Evolutionary conservation across 2,888 invertebrate genomes (phyloP), one percentile per base, ranked within the genome.

Genomic region (Petrolisthes manimaculis): DNA sequence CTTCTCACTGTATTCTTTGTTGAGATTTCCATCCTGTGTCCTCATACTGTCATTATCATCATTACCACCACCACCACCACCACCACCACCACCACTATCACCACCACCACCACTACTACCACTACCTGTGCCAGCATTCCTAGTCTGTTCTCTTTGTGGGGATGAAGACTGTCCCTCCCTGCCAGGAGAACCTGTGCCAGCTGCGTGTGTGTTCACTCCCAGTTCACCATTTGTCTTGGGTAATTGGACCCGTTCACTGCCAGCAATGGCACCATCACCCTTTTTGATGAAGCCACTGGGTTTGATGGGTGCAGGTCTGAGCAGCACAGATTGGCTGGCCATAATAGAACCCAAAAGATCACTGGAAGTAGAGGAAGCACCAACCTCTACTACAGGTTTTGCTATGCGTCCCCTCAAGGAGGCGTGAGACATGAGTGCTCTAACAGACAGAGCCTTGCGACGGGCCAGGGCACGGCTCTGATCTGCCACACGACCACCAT

Each of bases 331-430:
- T 90, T 93, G 93, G 51, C 92, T 92, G 88, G 92, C 91, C 91
- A 93, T 91, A 71, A 93, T 93, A 74, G 92, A 92, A 74, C 92
- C 93, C 83, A 93, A 91, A 53, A 93, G 84, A 91, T 93, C 93
- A 90, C 79, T 71, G 24, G 83, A 9, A n/a, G 78, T 77, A 37
- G 37, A 37, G 80, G 37, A 69, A n/a, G 21, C 56, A 54, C 18
- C 37, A n/a, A 74, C 81, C 61, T 80, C 80, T 37, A 80, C 24
- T 12, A 51, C 71, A 14, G 83, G 80, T 54, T 81, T 84, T 14
- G 24, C 61, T 37, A 37, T 37, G 2, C 83, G 12, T 18, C 71
- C 51, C 56, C 54, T 55, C 12, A 88, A 37, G 14, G 88, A 88
- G 18, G 84, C 74, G 74, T 84, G 88, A 77, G 88, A 88, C 84